A percentile compares a stretch with the other conserved stretches of the same genome.
Evolutionary conservation across 2,113 vertebrate genomes (phyloP).

Genomic region (Colossoma macropomum): DNA sequence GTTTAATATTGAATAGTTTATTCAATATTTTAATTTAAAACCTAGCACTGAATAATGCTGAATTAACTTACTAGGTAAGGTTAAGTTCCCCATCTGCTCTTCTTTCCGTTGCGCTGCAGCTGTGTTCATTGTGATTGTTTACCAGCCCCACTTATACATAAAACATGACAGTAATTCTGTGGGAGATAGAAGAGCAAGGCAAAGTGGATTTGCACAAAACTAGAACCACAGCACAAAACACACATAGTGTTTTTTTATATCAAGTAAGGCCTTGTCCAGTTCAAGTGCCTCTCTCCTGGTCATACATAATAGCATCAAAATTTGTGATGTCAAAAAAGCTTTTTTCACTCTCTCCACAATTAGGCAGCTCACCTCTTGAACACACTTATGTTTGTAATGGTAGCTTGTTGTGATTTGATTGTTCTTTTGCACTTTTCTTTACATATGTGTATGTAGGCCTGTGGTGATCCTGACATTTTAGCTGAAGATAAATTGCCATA

Average conservation of each 20-base stretch:
- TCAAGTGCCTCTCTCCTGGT: neutral
- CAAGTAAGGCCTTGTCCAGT: neutral
- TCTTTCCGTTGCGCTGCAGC: too few species aligned
- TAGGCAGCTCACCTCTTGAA: conserved; percentile 7
- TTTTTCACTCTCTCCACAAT: neutral
- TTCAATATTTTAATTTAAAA: too few species aligned
- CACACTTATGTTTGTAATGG: conserved; percentile 19
- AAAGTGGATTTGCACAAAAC: neutral
- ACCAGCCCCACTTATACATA: too few species aligned
- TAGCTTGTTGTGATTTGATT: conserved; percentile 35
- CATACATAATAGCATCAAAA: neutral
- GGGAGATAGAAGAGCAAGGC: neutral
- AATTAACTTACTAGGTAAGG: too few species aligned
- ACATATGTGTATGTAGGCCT: neutral
- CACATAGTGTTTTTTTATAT: neutral
- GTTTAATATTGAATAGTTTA: too few species aligned
- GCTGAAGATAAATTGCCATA: neutral
- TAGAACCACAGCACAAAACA: neutral
- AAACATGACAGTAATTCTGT: too few species aligned
- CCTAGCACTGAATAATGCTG: too few species aligned
- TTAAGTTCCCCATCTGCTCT: too few species aligned
- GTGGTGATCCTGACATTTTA: too few species aligned
- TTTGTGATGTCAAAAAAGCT: neutral
- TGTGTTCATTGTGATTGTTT: too few species aligned
- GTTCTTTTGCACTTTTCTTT: conserved; percentile 22